phyloP scores from a whole-genome alignment of 2,888 invertebrate species.

The Hipparchia semele region DNA sequence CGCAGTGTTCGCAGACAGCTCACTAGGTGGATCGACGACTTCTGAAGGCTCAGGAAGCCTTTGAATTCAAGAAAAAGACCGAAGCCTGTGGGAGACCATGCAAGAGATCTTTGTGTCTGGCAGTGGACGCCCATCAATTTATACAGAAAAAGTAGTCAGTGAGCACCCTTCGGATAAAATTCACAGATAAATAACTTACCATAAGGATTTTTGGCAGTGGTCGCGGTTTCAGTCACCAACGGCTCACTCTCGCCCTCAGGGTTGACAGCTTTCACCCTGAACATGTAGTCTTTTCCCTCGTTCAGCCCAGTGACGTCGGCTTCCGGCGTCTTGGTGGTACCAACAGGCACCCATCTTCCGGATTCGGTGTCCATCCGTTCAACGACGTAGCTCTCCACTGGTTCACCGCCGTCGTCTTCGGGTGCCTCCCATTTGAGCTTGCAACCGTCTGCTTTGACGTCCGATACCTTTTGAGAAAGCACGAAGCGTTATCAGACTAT shows the following conservation, averaged over 20 bases:
- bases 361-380: slow-evolving; percentile 98
- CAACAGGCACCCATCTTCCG: slow-evolving; percentile 96
- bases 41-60: too few relatives aligned
- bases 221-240: slow-evolving; percentile 94
- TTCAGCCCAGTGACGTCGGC: slow-evolving; percentile 95
- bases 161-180: too few relatives aligned
- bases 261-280: slow-evolving; percentile 98
- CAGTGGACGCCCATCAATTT: too few relatives aligned
- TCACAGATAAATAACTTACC: slow-evolving; percentile 74
- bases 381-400: slow-evolving; percentile 96
- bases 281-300: slow-evolving; percentile 99
- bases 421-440: slow-evolving; percentile 98
- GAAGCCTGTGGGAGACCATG: too few relatives aligned
- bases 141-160: too few relatives aligned
- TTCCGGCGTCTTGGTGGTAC: slow-evolving; percentile 87
- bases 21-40: too few relatives aligned
- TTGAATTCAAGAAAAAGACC: too few relatives aligned
- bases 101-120: too few relatives aligned
- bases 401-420: slow-evolving; percentile 98
- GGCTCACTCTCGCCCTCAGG: slow-evolving; percentile 98
- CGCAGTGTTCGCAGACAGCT: too few relatives aligned
- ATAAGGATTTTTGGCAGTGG: slow-evolving; percentile 98
- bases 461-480: slow-evolving; percentile 79
- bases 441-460: slow-evolving; percentile 96
- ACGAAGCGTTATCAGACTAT: not conserved